A percentile compares a stretch with the other conserved stretches of the same genome.
phyloP scores from a whole-genome alignment of 1,140 invertebrate genomes.

The Formica exsecta region DNA sequence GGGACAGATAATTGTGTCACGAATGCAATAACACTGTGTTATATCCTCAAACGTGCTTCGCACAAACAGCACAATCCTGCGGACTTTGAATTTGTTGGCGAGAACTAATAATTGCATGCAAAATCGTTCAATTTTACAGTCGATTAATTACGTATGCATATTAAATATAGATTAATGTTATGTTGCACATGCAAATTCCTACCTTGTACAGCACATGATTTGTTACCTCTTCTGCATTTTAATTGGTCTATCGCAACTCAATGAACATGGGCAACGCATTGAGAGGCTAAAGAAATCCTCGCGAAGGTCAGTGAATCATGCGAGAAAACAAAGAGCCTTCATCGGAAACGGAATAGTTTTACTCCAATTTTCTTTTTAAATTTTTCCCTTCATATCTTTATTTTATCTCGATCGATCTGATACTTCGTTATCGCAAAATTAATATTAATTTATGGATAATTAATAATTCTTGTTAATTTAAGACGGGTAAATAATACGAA shows the following conservation, averaged over 20 bases:
- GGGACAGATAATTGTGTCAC: neutral
- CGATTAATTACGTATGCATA: slow-evolving; percentile 38
- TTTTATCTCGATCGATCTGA: neutral
- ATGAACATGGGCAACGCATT: neutral
- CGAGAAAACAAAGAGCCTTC: neutral
- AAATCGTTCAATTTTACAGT: slow-evolving; percentile 21
- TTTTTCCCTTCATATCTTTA: neutral
- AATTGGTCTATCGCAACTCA: neutral
- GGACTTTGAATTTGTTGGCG: neutral
- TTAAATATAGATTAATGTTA: slow-evolving; percentile 11
- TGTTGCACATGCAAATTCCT: slow-evolving; percentile 12
- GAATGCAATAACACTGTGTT: neutral
- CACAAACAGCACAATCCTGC: neutral
- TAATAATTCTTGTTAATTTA: neutral
- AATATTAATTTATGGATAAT: neutral
- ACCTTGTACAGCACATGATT: neutral
- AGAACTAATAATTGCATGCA: slow-evolving; percentile 15
- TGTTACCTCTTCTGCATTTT: slow-evolving; percentile 2
- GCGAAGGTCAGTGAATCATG: slow-evolving; percentile 24
- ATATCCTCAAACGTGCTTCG: neutral
- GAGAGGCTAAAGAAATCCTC: neutral
- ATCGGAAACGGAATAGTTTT: neutral
- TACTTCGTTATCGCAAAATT: neutral
- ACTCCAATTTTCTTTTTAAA: neutral
- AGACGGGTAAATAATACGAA: neutral